Base-by-base conservation (phyloP, 1,140 invertebrate genomes). In the Trichonephila clavipes region DNA sequence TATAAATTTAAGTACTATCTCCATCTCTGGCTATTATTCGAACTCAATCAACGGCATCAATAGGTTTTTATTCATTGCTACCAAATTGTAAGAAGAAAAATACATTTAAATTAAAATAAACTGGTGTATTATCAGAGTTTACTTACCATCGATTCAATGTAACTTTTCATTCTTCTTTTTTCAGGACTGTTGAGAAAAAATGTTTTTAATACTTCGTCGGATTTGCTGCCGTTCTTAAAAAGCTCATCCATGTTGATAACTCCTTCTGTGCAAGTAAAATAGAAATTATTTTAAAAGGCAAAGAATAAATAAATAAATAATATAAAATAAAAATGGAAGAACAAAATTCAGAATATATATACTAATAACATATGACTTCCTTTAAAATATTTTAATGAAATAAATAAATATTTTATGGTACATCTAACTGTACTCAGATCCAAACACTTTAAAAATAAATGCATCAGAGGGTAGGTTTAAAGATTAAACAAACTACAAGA, bases 61-160 rank as follows among this genome's bases (percentile, higher is more conserved):
- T 28, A 28, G 34, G 1, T 40, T 40, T 2, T 40, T 40, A 40
- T 51, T 51, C 51, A 51, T 10, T 51, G 7, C 10, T 51, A 51
- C 10, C 7, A 51, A 51, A 51, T 10, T 51, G 51, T 51, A 51
- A 8, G 51, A 51, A 1, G 51, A 40, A 40, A 40, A 40, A 40
- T 40, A 40, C 7, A 51, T 51, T 51, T 51, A 51, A 51, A 12
- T 51, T 51, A 51, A 51, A 51, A 1, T 51, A 51, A 51, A 8
- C 51, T 7, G 0, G 2, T 51, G 0, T 69, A 28, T 69, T 28
- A 19, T 5, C 1, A 2, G 0, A 58, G n/a, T 59, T 58, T 59
- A 24, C 82, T 58, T n/a, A 85, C 82, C 82, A 85, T 58, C 12
- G 51, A 16, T 85, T 85, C 51, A 59, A 85, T 16, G 51, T 85